Evolutionary conservation across 2,113 vertebrate genomes (phyloP).

Genomic region (Macheiramphus alcinus): DNA sequence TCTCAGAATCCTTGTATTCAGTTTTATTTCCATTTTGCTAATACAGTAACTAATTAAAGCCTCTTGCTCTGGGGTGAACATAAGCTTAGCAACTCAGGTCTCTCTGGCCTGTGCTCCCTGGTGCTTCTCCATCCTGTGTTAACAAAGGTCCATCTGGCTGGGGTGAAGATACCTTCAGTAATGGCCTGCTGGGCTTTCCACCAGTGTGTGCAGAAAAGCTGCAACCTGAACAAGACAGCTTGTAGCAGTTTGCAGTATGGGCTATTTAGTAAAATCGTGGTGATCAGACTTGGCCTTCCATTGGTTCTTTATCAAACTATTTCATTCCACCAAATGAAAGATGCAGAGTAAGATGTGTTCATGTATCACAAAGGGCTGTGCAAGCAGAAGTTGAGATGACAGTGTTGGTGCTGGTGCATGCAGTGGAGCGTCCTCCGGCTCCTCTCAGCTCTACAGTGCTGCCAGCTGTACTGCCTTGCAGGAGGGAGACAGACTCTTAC

Average conservation of each 20-base stretch:
- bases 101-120: not conserved
- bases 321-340: not conserved
- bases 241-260: not conserved
- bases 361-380: rapidly evolving
- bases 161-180: not conserved
- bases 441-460: not conserved
- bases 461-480: not conserved
- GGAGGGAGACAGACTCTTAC: not conserved
- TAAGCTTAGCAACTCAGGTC: not conserved
- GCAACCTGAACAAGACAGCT: not conserved
- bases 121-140: not conserved
- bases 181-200: not conserved
- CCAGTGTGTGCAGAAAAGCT: not conserved
- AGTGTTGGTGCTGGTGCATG: rapidly evolving
- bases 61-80: not conserved
- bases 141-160: not conserved
- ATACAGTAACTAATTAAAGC: not conserved
- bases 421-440: rapidly evolving
- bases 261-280: not conserved
- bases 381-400: not conserved
- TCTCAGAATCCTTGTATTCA: not conserved
- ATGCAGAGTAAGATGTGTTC: not conserved
- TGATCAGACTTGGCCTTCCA: not conserved
- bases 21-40: not conserved
- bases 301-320: not conserved